Conservation (phyloP, 2,888 invertebrate genomes). For the Caenorhabditis auriculariae region DNA sequence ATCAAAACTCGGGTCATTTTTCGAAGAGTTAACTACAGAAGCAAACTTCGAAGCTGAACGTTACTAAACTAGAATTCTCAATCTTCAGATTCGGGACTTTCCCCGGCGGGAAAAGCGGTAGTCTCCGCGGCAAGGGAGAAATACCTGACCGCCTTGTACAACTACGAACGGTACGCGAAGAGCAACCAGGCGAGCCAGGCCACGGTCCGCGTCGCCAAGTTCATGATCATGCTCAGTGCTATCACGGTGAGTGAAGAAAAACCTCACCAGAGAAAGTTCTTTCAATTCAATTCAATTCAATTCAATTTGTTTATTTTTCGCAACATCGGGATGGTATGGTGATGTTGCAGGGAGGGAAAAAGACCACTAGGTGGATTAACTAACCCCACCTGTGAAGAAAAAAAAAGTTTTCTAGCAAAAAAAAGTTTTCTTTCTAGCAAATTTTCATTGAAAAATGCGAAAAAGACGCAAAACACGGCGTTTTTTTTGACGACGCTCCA, state of each 20-base stretch:
- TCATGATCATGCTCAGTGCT: conserved; percentile 44
- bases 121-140: conserved; percentile 27
- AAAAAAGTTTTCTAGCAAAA: neutral
- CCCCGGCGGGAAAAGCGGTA: conserved; percentile 17
- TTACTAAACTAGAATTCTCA: neutral
- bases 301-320: no score
- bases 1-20: neutral
- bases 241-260: conserved; percentile 35
- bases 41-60: neutral
- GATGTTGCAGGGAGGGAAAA: no score
- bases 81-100: conserved; percentile 35
- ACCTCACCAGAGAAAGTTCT: no score
- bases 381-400: no score
- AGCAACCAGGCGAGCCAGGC: conserved; percentile 22
- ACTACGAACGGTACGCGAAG: conserved; percentile 29
- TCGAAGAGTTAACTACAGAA: neutral
- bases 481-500: no score
- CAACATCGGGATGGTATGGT: no score
- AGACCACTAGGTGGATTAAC: no score
- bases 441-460: neutral
- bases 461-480: neutral
- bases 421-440: neutral
- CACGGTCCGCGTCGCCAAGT: conserved; percentile 39
- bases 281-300: no score
- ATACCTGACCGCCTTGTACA: conserved; percentile 34